Base-by-base conservation (phyloP, 2,797 vertebrate genomes). In the Gephyroberyx darwinii region DNA sequence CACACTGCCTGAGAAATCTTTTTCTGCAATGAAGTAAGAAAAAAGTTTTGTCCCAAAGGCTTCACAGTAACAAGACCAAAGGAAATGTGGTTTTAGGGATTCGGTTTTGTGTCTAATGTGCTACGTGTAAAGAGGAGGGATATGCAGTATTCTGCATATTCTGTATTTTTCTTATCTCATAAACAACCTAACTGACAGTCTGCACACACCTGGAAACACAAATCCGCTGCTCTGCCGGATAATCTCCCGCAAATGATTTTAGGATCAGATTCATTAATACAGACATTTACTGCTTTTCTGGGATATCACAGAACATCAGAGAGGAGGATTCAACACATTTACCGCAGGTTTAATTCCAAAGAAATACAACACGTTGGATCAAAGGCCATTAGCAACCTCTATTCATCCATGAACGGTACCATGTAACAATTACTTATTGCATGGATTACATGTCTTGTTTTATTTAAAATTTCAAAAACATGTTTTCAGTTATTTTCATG, bases 291-390 rank as follows among this genome's bases (percentile, higher is more conserved):
- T 65, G 41, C 52, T 58, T 77, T 69, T 52, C 2, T 20, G 33
- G 30, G 56, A 58, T 45, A 9, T 10, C 39, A 55, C 74, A 59
- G 69, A 64, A 80, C 19, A 56, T 53, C 52, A 41, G 39, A 65
- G 22, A 64, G 41, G 39, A 39, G 41, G 37, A 37, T 64, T 76
- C 22, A 75, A 81, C 72, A 85, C 70, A 74, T 77, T 77, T 78
- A 51, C 71, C 8, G 58, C 53, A 0, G 58, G 58, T 90, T 90
- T 87, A 84, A 84, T 90, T 74, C n/a, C 71, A 85, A 80, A 86
- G 33, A 83, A 82, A 85, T 66, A 77, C 65, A 78, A 63, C 41
- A 69, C 70, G 58, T 66, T 48, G 35, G 63, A 78, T 78, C 78
- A 83, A 83, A 75, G 48, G 45, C 66, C 66, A 64, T 74, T 74